Evolutionary conservation across 2,113 vertebrate genomes (phyloP).

Genomic region (Protobothrops flavoviridis): DNA sequence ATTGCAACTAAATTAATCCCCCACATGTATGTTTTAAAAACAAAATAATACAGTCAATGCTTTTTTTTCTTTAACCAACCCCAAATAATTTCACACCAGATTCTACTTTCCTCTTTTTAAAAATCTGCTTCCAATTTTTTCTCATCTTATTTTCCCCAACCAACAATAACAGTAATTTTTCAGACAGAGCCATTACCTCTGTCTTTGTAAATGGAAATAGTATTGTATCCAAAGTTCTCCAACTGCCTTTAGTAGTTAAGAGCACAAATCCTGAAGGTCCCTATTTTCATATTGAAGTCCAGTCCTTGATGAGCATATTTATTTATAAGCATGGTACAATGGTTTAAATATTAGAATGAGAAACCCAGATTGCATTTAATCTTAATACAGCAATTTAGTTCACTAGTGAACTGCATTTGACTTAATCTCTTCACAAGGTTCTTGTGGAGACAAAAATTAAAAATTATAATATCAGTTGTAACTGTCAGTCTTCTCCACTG

Average conservation of each 20-base stretch:
- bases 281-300: background rate
- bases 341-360: background rate
- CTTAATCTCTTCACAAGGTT: background rate
- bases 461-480: background rate
- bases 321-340: background rate
- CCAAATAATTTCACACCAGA: background rate
- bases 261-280: background rate
- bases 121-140: background rate
- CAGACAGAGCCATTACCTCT: background rate
- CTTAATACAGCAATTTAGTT: background rate
- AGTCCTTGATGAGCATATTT: background rate
- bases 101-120: background rate
- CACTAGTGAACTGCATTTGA: background rate
- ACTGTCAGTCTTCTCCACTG: background rate
- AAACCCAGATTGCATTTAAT: background rate
- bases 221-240: background rate
- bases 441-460: background rate
- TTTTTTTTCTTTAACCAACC: background rate
- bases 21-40: background rate
- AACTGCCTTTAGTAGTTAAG: background rate
- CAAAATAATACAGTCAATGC: background rate
- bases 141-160: background rate
- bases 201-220: background rate
- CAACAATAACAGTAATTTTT: background rate
- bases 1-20: background rate